Evolutionary conservation across 1,140 invertebrate genomes (phyloP).

Genomic region (Trialeurodes vaporariorum): DNA sequence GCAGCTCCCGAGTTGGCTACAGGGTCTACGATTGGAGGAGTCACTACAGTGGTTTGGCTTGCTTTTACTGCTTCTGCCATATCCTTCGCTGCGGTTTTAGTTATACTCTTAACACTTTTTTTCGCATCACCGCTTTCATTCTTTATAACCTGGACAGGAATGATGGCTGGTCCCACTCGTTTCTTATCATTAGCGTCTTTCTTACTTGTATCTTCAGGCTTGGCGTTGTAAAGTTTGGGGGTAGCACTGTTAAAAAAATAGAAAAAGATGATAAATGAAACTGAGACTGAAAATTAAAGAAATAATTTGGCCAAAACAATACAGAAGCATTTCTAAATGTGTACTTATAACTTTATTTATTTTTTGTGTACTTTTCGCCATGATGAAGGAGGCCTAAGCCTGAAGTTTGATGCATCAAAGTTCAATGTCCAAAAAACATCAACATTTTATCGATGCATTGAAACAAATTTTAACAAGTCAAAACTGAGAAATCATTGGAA

Average conservation of each 20-base stretch:
- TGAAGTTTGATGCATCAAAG: too few species aligned
- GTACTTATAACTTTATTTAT: too few species aligned
- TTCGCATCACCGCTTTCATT: slow-evolving; percentile 16
- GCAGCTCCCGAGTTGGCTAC: slow-evolving; percentile 20
- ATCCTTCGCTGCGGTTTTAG: slow-evolving; percentile 17
- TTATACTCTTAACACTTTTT: slow-evolving; percentile 15
- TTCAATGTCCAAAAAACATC: too few species aligned
- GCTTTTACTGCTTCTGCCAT: slow-evolving; percentile 23
- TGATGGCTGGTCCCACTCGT: slow-evolving; percentile 13
- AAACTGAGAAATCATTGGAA: too few species aligned
- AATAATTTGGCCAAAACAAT: too few species aligned
- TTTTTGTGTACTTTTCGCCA: too few species aligned
- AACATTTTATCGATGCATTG: too few species aligned
- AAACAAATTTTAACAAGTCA: too few species aligned
- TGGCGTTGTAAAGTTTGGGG: slow-evolving; percentile 29
- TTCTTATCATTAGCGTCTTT: slow-evolving; percentile 12
- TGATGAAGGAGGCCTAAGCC: too few species aligned
- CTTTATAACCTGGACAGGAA: slow-evolving; percentile 13
- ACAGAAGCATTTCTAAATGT: too few species aligned
- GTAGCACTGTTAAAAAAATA: slow-evolving; percentile 25
- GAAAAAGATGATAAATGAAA: too few species aligned
- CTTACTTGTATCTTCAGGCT: slow-evolving; percentile 19
- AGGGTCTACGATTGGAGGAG: slow-evolving; percentile 37
- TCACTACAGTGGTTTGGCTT: slow-evolving; percentile 37
- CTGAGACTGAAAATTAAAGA: too few species aligned